Conservation (phyloP, 30 jellyfish, hydroid and myxozoan species). For the Cassiopea xamachana region DNA sequence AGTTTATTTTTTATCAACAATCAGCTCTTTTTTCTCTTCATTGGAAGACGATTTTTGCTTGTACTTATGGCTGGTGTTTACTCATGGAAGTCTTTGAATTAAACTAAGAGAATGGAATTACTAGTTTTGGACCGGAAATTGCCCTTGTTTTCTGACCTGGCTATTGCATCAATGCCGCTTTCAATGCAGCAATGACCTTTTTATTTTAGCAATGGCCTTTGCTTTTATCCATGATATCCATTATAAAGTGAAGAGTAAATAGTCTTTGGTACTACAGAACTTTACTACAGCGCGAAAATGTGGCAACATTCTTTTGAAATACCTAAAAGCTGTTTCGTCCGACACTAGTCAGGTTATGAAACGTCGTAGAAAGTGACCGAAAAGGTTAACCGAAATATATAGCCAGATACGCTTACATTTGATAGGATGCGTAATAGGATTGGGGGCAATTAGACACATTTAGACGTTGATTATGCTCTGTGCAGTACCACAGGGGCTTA, state of each 20-base stretch:
- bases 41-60: too few relatives aligned
- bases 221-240: background rate
- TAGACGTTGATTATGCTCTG: constrained; percentile 6
- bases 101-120: background rate
- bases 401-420: background rate
- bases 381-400: too few relatives aligned
- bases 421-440: background rate
- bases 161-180: background rate
- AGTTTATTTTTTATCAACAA: too few relatives aligned
- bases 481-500: constrained; percentile 15
- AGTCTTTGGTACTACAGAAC: too few relatives aligned
- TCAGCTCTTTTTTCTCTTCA: too few relatives aligned
- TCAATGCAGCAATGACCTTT: background rate
- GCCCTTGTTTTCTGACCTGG: background rate
- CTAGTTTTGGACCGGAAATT: background rate
- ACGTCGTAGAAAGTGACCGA: too few relatives aligned
- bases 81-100: background rate
- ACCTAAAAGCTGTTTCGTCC: too few relatives aligned
- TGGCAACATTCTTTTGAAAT: too few relatives aligned
- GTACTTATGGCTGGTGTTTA: background rate
- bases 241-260: too few relatives aligned
- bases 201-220: background rate
- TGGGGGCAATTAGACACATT: background rate
- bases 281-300: too few relatives aligned
- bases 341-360: too few relatives aligned